Evolutionary conservation across 1,140 invertebrate genomes (phyloP), one percentile per base, ranked within the genome.

Genomic region (Diprion similis): DNA sequence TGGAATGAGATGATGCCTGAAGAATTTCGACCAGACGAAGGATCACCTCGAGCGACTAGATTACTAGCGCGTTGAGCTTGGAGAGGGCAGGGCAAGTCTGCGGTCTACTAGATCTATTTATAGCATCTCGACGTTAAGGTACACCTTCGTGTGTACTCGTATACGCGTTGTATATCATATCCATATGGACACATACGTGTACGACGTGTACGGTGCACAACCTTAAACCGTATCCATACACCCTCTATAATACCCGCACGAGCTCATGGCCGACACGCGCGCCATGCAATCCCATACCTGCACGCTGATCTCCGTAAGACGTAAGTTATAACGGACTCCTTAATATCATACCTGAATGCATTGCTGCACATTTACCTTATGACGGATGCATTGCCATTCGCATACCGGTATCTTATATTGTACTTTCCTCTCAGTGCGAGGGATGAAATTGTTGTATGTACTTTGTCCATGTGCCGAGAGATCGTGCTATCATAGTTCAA

Each of bases 61-160:
- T 68, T 68, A 68, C 67, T 37, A 24, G 67, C 8, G 2, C 67
- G 59, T 1, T 64, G 24, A 13, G 24, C 15, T 68, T 37, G 67
- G 67, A 13, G 13, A 13, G 24, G 13, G 15, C 24, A 15, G 67
- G 65, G 73, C 24, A 59, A 69, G 70, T 80, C 73, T 78, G 77
- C 73, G 79, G 77, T 80, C 72, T 78, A 77, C 77, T 80, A 78
- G 48, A 70, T 78, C 79, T 80, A 80, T 80, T 80, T 80, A 80
- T 80, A 80, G 75, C 75, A 19, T 71, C 66, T 37, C 75, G 70
- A 74, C 78, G 72, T 75, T 71, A 78, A 80, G 74, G 77, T 72
- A 75, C 66, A 72, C 71, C 68, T 65, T 68, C 68, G 59, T 73
- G 66, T 70, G 24, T 64, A 66, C 68, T 72, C 71, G 13, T 70